Evolutionary conservation across 2,888 invertebrate genomes (phyloP), one percentile per base, ranked within the genome.

Genomic region (Drosophila kambysellisi): DNA sequence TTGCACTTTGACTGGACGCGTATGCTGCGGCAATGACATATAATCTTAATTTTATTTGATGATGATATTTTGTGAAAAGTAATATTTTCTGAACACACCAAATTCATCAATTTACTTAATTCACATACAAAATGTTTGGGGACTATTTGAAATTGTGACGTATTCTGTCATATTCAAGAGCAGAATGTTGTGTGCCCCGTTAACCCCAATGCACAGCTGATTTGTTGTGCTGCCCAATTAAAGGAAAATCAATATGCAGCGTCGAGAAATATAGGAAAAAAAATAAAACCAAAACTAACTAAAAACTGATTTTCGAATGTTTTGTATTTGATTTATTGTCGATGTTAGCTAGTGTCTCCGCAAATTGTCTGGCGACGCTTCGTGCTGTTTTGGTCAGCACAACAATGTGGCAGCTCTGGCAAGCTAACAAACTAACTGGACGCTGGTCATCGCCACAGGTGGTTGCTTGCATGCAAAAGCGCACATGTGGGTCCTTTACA

Each of bases 171-270:
- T 30, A 43, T n/a, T 35, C 11, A 11, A 25, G 12, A 15, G 35
- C 4, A 20, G 4, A 20, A 53, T 43, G 20, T n/a, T 17, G 32
- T 5, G 15, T 11, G 15, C 12, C 29, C 25, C 33, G 8, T 12
- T 20, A 17, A 29, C 29, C 25, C 7, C 50, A 39, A 5, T 35
- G 15, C n/a, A 69, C 80, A 82, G 75, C 79, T 79, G 79, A 50
- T 64, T 58, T 50, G 2, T 12, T 48, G 15, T n/a, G 50, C 20
- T 50, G 29, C 6, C 5, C 33, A 46, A 41, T 33, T 46, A 7
- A 33, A 72, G 78, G 11, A 65, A 78, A 81, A 78, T 83, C 83
- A 52, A 82, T 79, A 66, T 17, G 17, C 7, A n/a, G 12, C 30
- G 6, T 41, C 11, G 20, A 56, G 48, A 20, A 37, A 15, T 9